A percentile compares a stretch with the other conserved stretches of the same genome.
These are phyloP conservation scores for Pissodes strobi DNA, from an alignment of 1,140 invertebrate species.

Conservation along the genomic window DNA sequence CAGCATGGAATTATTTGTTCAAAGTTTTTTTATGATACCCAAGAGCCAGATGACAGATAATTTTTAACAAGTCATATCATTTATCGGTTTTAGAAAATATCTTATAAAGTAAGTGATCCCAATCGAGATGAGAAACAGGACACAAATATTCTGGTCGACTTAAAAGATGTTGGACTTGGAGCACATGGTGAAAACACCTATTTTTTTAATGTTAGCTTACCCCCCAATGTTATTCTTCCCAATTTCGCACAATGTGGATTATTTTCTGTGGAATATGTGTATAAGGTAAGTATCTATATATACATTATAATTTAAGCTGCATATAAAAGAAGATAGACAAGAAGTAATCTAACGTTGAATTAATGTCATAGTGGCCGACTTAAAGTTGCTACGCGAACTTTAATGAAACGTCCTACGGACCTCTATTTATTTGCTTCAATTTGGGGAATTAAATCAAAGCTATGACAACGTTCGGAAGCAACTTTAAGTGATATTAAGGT, in stretches of 20 bases:
- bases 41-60: no score
- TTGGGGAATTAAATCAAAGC: no score
- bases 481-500: no score
- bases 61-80: no score
- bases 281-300: conserved; percentile 35
- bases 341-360: no score
- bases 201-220: conserved; percentile 29
- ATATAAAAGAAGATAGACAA: not conserved
- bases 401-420: no score
- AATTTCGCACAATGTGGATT: conserved; percentile 38
- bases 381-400: no score
- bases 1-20: no score
- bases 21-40: no score
- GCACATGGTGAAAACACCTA: conserved; percentile 42
- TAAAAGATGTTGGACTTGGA: conserved; percentile 38
- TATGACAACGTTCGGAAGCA: no score
- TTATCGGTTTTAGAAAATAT: conserved; percentile 36
- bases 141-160: conserved; percentile 14
- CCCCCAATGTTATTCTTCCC: conserved; percentile 25
- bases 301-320: not conserved
- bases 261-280: conserved; percentile 34
- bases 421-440: no score
- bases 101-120: conserved; percentile 31
- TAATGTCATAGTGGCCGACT: no score
- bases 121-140: conserved; percentile 23